Conservation (phyloP, 2,888 invertebrate genomes). For the Idaea biselata region DNA sequence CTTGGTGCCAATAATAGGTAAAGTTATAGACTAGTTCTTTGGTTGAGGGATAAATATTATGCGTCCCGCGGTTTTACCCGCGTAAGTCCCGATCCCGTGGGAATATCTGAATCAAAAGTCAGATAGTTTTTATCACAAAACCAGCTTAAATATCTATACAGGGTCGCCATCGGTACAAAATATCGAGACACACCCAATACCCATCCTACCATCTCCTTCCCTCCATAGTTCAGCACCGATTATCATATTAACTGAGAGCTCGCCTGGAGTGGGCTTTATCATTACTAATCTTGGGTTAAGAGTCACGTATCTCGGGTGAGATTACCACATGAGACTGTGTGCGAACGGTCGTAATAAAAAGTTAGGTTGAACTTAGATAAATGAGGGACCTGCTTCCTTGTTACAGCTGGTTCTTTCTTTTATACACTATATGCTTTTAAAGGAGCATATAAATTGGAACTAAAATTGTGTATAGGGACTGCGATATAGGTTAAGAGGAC, state of each 20-base stretch:
- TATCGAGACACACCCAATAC: neutral
- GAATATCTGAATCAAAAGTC: too few species aligned
- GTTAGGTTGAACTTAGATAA: neutral
- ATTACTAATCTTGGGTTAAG: conserved; percentile 1
- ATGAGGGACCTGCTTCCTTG: neutral
- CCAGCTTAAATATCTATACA: too few species aligned
- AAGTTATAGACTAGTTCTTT: too few species aligned
- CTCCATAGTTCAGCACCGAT: neutral
- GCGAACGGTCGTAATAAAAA: neutral
- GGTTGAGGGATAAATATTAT: too few species aligned
- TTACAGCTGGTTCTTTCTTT: neutral
- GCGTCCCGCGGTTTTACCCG: too few species aligned
- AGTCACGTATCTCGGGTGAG: neutral
- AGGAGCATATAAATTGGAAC: neutral
- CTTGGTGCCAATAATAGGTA: too few species aligned
- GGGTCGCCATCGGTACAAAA: neutral
- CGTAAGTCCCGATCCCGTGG: too few species aligned
- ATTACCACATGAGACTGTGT: neutral
- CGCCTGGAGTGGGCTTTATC: neutral
- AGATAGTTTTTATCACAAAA: too few species aligned
- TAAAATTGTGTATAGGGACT: neutral
- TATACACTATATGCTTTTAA: neutral
- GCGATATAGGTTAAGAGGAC: too few species aligned
- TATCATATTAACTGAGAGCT: neutral
- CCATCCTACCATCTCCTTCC: neutral